A percentile compares a stretch with the other conserved stretches of the same genome.
These are phyloP conservation scores for Zoanthus solanderi DNA, from an alignment of 92 coral and sea anemone genomes.

Conservation along the genomic window DNA sequence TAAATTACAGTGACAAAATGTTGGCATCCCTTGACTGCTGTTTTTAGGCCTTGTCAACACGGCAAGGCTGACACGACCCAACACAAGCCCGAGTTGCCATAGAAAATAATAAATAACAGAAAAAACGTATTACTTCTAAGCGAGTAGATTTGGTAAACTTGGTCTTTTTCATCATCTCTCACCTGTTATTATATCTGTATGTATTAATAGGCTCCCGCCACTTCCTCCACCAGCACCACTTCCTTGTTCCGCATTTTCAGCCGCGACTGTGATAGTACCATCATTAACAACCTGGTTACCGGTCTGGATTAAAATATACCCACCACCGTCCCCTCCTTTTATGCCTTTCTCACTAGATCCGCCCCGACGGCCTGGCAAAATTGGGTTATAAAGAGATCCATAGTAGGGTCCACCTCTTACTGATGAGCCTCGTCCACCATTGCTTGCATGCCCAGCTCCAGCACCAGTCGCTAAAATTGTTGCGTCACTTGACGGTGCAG, in stretches of 20 bases:
- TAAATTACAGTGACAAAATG: no score
- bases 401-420: conserved; percentile 60
- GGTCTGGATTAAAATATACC: conserved; percentile 61
- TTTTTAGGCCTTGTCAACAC: no score
- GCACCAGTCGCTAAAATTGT: conserved; percentile 52
- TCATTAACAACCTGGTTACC: conserved; percentile 65
- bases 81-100: no score
- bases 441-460: conserved; percentile 77
- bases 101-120: no score
- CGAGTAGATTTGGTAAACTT: no score
- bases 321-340: conserved; percentile 69
- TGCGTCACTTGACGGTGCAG: conserved; percentile 28
- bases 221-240: conserved; percentile 82
- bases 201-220: conserved; percentile 71
- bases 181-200: conserved; percentile 62
- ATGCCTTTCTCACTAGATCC: conserved; percentile 55
- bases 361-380: conserved; percentile 62
- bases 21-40: no score
- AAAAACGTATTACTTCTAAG: no score
- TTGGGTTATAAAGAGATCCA: conserved; percentile 71
- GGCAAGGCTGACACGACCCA: no score
- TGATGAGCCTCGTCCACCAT: conserved; percentile 66
- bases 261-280: conserved; percentile 70
- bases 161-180: not conserved
- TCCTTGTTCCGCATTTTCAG: conserved; percentile 58